Evolutionary conservation across 2,888 invertebrate genomes (phyloP).

Genomic region (Mechanitis mazaeus): DNA sequence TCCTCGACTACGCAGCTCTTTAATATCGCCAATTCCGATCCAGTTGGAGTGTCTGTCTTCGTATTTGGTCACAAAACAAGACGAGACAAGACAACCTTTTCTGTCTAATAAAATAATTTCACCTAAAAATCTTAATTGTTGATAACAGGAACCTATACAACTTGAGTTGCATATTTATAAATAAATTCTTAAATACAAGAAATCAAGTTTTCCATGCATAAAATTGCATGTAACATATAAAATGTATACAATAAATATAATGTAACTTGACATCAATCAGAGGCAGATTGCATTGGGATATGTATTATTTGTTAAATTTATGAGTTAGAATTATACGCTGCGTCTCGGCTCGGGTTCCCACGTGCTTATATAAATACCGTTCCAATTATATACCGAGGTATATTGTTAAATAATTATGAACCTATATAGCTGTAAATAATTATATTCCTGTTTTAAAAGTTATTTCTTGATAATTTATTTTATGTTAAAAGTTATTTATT

Average conservation of each 20-base stretch:
- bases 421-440: not conserved
- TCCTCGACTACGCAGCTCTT: no score
- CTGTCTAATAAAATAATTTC: no score
- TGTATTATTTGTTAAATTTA: constrained; percentile 58
- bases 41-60: no score
- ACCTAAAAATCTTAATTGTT: no score
- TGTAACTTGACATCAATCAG: constrained; percentile 45
- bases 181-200: no score
- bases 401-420: constrained; percentile 3
- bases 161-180: no score
- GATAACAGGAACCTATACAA: no score
- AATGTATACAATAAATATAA: constrained; percentile 15
- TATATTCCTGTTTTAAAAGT: not conserved
- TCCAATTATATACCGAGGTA: constrained; percentile 27
- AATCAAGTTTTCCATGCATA: not conserved
- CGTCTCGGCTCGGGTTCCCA: constrained; percentile 34
- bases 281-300: constrained; percentile 43
- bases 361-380: constrained; percentile 31
- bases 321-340: constrained; percentile 53
- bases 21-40: no score
- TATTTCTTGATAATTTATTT: no score
- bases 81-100: no score
- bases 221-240: not conserved
- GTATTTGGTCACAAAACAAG: no score
- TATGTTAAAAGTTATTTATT: no score